phyloP scores from a whole-genome alignment of 1,140 invertebrate species.

The Pseudomyrmex dendroicus region DNA sequence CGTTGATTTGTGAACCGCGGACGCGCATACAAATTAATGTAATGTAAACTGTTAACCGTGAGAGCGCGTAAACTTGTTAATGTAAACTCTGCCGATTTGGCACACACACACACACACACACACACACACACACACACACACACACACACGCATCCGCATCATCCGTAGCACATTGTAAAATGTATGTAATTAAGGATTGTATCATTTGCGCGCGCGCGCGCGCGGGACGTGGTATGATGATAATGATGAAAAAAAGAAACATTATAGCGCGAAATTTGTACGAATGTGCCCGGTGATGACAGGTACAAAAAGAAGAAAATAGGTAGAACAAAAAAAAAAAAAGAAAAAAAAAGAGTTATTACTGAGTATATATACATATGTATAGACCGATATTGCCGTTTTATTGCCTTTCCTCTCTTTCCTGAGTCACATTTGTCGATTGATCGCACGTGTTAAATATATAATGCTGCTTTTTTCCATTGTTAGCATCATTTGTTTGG shows the following conservation, averaged over 20 bases:
- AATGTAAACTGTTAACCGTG: too few species aligned
- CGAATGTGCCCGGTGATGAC: not conserved
- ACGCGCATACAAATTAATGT: too few species aligned
- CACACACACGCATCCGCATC: too few species aligned
- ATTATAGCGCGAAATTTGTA: slow-evolving; percentile 1
- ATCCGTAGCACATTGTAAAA: not conserved
- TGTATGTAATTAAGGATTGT: not conserved
- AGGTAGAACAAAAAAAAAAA: too few species aligned
- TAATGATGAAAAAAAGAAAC: not conserved
- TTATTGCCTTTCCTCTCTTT: not conserved
- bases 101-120: too few species aligned
- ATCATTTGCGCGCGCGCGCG: not conserved
- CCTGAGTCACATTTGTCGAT: slow-evolving; percentile 11
- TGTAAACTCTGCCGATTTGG: too few species aligned
- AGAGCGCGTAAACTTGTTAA: too few species aligned
- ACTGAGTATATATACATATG: too few species aligned
- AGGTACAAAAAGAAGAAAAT: not conserved
- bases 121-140: too few species aligned
- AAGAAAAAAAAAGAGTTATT: not conserved
- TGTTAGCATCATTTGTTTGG: slow-evolving; percentile 21
- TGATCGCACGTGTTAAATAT: slow-evolving; percentile 45
- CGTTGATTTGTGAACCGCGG: too few species aligned
- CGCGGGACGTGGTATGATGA: not conserved
- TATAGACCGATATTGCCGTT: not conserved
- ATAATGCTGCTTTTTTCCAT: slow-evolving; percentile 20